These are phyloP conservation scores for Lasioglossum oenotherae DNA, from an alignment of 2,888 invertebrate genomes.

Conservation along the genomic window DNA sequence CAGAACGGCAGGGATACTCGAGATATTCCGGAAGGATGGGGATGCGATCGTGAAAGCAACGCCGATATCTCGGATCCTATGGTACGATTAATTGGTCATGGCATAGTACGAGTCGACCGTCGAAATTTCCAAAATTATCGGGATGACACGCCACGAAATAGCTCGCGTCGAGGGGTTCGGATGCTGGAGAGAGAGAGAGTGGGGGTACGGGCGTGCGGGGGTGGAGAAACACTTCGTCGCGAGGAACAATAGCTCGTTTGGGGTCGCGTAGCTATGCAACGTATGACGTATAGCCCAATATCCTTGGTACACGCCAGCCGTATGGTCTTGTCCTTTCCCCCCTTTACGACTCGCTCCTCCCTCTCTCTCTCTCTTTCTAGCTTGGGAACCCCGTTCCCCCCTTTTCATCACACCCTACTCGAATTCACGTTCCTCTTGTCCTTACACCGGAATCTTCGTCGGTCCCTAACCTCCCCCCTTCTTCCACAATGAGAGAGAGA, in stretches of 20 bases:
- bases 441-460: constrained; percentile 42
- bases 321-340: constrained; percentile 44
- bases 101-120: constrained; percentile 35
- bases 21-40: background rate
- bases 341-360: background rate
- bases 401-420: constrained; percentile 40
- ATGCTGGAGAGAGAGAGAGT: background rate
- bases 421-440: constrained; percentile 33
- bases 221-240: constrained; percentile 67
- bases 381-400: background rate
- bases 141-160: constrained; percentile 66
- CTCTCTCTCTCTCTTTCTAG: background rate
- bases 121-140: constrained; percentile 70
- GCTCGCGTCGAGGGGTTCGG: constrained; percentile 37
- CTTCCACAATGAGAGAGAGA: constrained; percentile 17
- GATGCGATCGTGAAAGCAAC: constrained; percentile 5
- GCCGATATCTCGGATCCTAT: constrained; percentile 15
- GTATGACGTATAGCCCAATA: constrained; percentile 75
- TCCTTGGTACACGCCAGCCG: constrained; percentile 70
- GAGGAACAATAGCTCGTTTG: constrained; percentile 75
- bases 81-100: constrained; percentile 56
- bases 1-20: background rate
- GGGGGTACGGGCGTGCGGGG: constrained; percentile 9
- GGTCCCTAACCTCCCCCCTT: constrained; percentile 25
- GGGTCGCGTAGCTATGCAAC: constrained; percentile 73